Percentiles rank a stretch among this genome's conserved stretches.
These are phyloP conservation scores for Eumerus sabulonum DNA, from an alignment of 2,888 invertebrate genomes.

Conservation along the genomic window DNA sequence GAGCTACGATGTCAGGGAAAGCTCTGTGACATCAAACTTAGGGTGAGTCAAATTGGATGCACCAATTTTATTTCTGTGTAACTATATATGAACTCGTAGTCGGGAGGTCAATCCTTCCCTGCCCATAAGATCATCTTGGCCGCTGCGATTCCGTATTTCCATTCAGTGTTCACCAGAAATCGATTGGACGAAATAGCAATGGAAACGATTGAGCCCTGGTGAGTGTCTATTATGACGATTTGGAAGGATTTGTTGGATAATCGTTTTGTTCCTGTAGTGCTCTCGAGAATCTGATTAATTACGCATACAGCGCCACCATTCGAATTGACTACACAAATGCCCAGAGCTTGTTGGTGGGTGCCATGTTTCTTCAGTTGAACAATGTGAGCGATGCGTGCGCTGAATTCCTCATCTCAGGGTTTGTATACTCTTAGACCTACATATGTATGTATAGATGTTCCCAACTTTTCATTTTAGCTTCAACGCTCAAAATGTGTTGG, in stretches of 20 bases:
- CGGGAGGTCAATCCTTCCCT: conserved; percentile 87
- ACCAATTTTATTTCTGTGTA: too few species aligned
- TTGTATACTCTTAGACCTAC: too few species aligned
- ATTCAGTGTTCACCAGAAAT: conserved; percentile 93
- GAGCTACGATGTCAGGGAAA: conserved; percentile 90
- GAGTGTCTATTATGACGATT: too few species aligned
- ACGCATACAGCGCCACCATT: conserved; percentile 90
- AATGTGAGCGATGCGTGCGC: conserved; percentile 91
- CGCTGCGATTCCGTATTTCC: conserved; percentile 92
- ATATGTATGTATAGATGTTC: not conserved
- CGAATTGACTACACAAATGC: conserved; percentile 89
- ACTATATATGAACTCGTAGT: too few species aligned
- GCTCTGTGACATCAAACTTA: conserved; percentile 92
- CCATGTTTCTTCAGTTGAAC: conserved; percentile 88
- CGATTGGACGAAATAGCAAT: conserved; percentile 89
- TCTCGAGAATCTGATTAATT: conserved; percentile 89
- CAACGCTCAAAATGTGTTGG: conserved; percentile 89
- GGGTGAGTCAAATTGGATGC: too few species aligned
- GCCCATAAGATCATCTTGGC: conserved; percentile 91
- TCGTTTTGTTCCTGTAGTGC: conserved; percentile 80
- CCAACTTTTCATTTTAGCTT: conserved; percentile 79
- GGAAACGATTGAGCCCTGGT: conserved; percentile 89
- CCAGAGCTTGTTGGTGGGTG: conserved; percentile 90
- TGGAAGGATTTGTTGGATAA: too few species aligned
- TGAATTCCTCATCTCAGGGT: conserved; percentile 87